Evolutionary conservation across 2,888 invertebrate genomes (phyloP), one percentile per base, ranked within the genome.

Genomic region (Caenorhabditis sp.): DNA sequence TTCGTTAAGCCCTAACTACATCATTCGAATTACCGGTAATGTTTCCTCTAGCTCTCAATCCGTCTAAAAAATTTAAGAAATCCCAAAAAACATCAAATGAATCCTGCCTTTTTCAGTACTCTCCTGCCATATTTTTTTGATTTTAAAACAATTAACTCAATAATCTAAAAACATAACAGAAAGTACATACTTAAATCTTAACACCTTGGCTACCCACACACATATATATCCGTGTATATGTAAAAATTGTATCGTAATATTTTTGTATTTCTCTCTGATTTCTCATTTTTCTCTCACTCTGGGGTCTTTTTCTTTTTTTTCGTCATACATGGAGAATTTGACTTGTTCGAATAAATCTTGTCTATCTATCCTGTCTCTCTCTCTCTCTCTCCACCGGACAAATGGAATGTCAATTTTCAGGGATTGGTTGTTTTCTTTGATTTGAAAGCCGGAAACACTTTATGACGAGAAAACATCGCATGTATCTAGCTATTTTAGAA

Each of bases 401-500:
- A 66, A 66, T 66, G 66, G 66, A 66, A 66, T 66, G 51, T 26
- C 16, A 6, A 56, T n/a, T 28, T 38, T 24, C 61, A 61, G 38
- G 38, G 51, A 44, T 28, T 14, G 35, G 3, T 44, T 44, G n/a
- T 26, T 10, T 64, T 38, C 2, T 38, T 38, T 10, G 38, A 35
- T 8, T 6, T 16, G 38, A 19, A 47, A 41, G 24, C 28, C 28
- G n/a, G 7, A 38, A 68, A 3, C 22, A 51, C 22, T 26, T 16
- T 12, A 38, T n/a, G 0, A 51, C 14, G 16, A 54, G 14, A 38
- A 58, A 28, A 10, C 16, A 12, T 7, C 8, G 19, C 31, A 31
- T 31, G 19, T 8, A 47, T 31, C 28, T 26, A 64, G 5, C 24
- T 22, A 10, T 66, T 76, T 47, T 68, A 76, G 76, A 77, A 70